Evolutionary conservation across 1,140 invertebrate species (phyloP), one percentile per base, ranked within the genome.

Genomic region (Branchinecta lindahli): DNA sequence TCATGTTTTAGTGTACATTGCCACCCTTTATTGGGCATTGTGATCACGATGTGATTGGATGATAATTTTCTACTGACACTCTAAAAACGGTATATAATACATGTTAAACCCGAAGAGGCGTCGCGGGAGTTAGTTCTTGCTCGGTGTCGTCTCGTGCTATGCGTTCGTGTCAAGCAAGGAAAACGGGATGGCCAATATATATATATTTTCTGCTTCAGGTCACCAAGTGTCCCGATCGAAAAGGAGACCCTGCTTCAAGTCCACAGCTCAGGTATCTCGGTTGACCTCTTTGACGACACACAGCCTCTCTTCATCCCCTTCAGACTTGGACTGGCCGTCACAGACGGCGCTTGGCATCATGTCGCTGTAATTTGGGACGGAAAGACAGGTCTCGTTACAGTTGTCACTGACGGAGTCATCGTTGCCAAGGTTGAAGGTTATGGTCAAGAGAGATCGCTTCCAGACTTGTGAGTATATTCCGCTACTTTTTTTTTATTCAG

Each of bases 291-390:
- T 82, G 85, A 87, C 45, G 90, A 93, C 74, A 78, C 90, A 2
- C 89, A 92, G 79, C 91, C 93, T 76, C 88, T 92, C n/a, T 94
- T 91, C 80, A 80, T 93, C 20, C 90, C 89, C 75, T 96, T 92
- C 79, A 85, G 87, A 68, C 90, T 94, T 77, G 94, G 90, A 74
- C 91, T 94, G 5, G 92, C 91, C 0, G 88, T 97, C 21, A 96
- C 95, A 75, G 94, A 96, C 76, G 93, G 92, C 9, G 90, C 94
- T 77, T 97, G 94, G 94, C 94, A 97, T 83, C 93, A 97, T 77
- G 85, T 97, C 18, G 92, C 93, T 18, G 82, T 97, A 33, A 89
- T 94, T 15, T 97, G 94, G 94, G 87, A 92, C 73, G 90, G 90
- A n/a, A 83, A 84, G 47, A 87, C 86, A 66, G 87, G 91, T 15